Base-by-base conservation (phyloP, 2,113 vertebrate species). In the Phalacrocorax aristotelis region DNA sequence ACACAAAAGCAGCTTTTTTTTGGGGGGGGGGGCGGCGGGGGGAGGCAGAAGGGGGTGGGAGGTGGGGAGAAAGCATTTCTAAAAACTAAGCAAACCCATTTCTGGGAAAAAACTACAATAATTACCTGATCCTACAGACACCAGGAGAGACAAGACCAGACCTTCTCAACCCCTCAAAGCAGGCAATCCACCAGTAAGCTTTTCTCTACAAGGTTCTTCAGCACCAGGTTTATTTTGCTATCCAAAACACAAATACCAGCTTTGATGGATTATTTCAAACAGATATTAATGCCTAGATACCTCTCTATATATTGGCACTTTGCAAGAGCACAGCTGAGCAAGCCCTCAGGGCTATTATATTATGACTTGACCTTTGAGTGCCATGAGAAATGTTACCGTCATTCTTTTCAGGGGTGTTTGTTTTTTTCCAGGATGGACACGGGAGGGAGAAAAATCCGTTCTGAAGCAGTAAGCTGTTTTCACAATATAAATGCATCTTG, bases 341-440 rank as follows among this genome's bases (percentile, higher is more conserved):
- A 94, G 51, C 69, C 90, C 79, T 75, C 27, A 3, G 86, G 90
- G 89, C 69, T 72, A 6, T 13, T 61, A 6, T 6, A 23, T 17
- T 90, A 80, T n/a, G 74, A 62, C 70, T 57, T 92, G 89, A 87
- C 89, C 95, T 95, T 92, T 71, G 61, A 61, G 69, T 46, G 69
- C 46, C 90, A 62, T 20, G 25, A 92, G 92, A 87, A 94, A 92
- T 25, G 58, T 36, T 61, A 11, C 38, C 4, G 2, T 90, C 71
- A 14, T 34, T 77, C 87, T 82, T 83, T 61, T n/a, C 69, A 74
- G 68, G 71, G 57, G 22, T 44, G 57, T 89, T 57, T 87, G 61
- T 15, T 80, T 77, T 77, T 80, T 46, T 77, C 61, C 21, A 75
- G n/a, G 30, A 64, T 36, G 54, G 72, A 83, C 34, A 58, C 82